A percentile compares a stretch with the other conserved stretches of the same genome.
These are phyloP conservation scores for Pogonocherus hispidulus DNA, from an alignment of 2,888 invertebrate genomes.

Conservation along the genomic window DNA sequence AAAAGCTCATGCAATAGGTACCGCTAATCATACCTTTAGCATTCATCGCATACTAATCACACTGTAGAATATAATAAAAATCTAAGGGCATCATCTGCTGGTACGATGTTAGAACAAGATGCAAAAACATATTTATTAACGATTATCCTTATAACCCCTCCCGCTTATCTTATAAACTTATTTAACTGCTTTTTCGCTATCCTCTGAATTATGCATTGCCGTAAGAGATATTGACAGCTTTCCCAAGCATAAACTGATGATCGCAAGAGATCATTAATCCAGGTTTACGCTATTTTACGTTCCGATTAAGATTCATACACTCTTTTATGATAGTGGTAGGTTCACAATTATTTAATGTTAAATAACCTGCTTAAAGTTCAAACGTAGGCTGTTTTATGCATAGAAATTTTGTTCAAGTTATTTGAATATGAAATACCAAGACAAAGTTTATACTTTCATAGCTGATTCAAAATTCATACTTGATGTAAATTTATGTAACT, in stretches of 20 bases:
- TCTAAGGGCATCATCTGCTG: no score
- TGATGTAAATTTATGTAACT: conserved; percentile 20
- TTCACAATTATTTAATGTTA: conserved; percentile 8
- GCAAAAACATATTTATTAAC: no score
- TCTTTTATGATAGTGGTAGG: neutral
- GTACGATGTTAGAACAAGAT: no score
- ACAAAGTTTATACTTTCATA: conserved; percentile 18
- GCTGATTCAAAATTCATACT: conserved; percentile 13
- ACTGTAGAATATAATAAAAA: no score
- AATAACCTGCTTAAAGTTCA: neutral
- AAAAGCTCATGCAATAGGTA: no score
- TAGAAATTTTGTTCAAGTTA: conserved; percentile 11
- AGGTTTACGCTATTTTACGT: neutral
- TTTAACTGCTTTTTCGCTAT: no score
- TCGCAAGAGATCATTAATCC: neutral
- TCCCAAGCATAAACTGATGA: neutral
- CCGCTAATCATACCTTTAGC: no score
- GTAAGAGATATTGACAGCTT: no score
- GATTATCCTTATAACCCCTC: no score
- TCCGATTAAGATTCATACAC: neutral
- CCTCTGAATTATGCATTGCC: no score
- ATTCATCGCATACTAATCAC: no score
- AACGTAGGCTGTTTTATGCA: neutral
- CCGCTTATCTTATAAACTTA: no score
- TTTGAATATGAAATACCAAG: conserved; percentile 21